Evolutionary conservation across 2,113 vertebrate species (phyloP).

Genomic region (Rissa tridactyla): DNA sequence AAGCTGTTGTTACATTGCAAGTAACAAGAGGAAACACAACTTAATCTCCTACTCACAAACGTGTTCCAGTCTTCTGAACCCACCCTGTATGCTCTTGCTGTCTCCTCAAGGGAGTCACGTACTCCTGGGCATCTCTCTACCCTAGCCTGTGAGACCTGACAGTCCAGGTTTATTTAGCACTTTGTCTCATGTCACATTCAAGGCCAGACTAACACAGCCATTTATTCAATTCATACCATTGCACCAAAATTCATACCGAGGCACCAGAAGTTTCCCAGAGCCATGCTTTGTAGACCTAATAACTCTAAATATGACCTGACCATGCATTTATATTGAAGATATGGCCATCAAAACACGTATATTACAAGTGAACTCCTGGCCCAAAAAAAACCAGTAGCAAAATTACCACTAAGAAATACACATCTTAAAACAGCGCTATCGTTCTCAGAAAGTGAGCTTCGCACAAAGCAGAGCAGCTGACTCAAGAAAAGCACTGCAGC

Average conservation of each 20-base stretch:
- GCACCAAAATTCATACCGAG: background rate
- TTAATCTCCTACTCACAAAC: background rate
- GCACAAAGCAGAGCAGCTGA: background rate
- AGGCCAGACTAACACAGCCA: background rate
- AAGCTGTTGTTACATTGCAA: background rate
- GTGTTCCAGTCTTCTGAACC: background rate
- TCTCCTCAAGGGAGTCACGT: background rate
- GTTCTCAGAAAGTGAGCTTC: background rate
- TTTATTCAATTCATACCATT: background rate
- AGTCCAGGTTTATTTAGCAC: background rate
- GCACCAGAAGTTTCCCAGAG: background rate
- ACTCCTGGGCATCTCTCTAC: background rate
- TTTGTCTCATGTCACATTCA: background rate
- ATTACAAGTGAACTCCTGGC: background rate
- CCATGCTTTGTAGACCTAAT: background rate
- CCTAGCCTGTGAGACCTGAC: background rate
- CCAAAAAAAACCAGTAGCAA: background rate
- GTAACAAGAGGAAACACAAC: background rate
- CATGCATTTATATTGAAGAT: background rate
- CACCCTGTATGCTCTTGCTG: background rate
- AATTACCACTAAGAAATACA: background rate
- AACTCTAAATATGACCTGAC: background rate
- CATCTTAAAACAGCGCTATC: fast-evolving
- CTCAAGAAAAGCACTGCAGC: background rate
- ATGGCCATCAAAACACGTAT: background rate